Percentiles rank a stretch among this genome's conserved stretches.
phyloP scores from a whole-genome alignment of 2,113 vertebrate genomes.

The Porphyrio hochstetteri region DNA sequence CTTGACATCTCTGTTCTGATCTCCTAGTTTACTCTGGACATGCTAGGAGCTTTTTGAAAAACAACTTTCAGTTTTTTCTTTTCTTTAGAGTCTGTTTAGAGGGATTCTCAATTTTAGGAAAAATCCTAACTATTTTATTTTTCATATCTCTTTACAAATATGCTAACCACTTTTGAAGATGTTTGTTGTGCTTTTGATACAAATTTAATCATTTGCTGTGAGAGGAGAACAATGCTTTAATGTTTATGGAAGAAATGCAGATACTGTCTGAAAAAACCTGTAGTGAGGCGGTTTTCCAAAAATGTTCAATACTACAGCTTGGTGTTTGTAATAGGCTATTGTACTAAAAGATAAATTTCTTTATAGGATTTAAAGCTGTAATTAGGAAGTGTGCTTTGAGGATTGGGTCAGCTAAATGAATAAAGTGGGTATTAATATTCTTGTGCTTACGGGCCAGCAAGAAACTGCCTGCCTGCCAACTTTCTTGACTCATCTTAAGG shows the following conservation, averaged over 20 bases:
- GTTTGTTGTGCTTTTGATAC: conserved; percentile 2
- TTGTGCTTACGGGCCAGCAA: conserved; percentile 23
- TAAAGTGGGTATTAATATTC: conserved; percentile 43
- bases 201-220: background rate
- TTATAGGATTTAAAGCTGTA: conserved; percentile 29
- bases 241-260: background rate
- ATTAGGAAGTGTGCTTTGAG: conserved; percentile 4
- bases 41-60: background rate
- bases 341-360: conserved; percentile 32
- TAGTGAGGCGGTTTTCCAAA: background rate
- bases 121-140: background rate
- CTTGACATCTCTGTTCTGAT: background rate
- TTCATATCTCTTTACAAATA: background rate
- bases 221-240: background rate
- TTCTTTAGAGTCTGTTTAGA: background rate
- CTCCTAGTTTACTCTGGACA: background rate
- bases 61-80: background rate
- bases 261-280: background rate
- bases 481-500: conserved; percentile 28
- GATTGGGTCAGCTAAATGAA: conserved; percentile 22
- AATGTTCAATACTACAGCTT: background rate
- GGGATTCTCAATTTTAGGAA: background rate
- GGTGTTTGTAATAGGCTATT: background rate
- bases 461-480: conserved; percentile 28
- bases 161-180: background rate